Percentiles rank a stretch among this genome's conserved stretches.
phyloP scores from a whole-genome alignment of 2,113 vertebrate species.

The Esox niger region DNA sequence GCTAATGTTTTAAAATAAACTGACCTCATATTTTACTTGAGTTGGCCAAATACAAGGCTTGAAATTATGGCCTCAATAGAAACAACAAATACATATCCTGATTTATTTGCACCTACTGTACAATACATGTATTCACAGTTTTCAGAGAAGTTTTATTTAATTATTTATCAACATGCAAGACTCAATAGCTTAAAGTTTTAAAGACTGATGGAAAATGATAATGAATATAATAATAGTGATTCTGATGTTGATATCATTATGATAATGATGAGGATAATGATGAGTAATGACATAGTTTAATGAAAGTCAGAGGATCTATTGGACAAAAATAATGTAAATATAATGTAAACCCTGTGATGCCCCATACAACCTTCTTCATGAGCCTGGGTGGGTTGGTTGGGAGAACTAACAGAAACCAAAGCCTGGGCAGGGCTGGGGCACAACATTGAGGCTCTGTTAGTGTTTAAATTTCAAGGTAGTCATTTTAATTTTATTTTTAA shows the following conservation, averaged over 20 bases:
- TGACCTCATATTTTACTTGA: conserved; percentile 67
- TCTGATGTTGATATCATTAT: conserved; percentile 11
- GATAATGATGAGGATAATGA: conserved; percentile 38
- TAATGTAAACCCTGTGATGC: conserved; percentile 51
- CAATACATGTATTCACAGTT: conserved; percentile 27
- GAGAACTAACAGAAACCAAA: conserved; percentile 54
- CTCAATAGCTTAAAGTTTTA: neutral
- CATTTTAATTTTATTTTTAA: conserved; percentile 43
- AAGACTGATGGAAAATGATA: neutral
- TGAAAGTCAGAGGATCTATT: neutral
- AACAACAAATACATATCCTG: conserved; percentile 59
- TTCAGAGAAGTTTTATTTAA: conserved; percentile 16
- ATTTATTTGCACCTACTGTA: conserved; percentile 54
- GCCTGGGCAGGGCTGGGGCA: conserved; percentile 25
- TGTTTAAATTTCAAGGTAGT: conserved; percentile 43
- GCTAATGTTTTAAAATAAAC: conserved; percentile 66
- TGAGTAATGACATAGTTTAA: conserved; percentile 17
- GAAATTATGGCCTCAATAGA: conserved; percentile 59
- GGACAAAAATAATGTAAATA: conserved; percentile 12
- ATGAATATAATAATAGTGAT: neutral
- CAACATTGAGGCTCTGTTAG: conserved; percentile 51
- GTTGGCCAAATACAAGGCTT: conserved; percentile 56
- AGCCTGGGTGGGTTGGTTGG: conserved; percentile 50
- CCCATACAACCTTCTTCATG: conserved; percentile 44
- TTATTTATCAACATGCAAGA: neutral